Percentiles rank a stretch among this genome's conserved stretches.
Conservation (phyloP, 1,140 invertebrate genomes). For the Papilio glaucus region DNA sequence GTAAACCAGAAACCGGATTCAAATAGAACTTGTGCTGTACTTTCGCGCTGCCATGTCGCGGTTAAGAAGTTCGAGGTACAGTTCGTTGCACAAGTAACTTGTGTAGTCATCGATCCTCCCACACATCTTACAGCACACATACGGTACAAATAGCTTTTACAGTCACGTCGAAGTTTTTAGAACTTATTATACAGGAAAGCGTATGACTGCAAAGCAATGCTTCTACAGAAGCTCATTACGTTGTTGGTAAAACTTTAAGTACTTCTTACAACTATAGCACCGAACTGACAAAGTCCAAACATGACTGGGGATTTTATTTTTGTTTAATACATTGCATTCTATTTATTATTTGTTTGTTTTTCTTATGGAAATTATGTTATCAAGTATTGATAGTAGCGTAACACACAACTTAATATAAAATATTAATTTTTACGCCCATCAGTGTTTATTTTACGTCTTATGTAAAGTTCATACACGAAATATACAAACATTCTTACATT, state of each 20-base stretch:
- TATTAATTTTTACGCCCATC: background rate
- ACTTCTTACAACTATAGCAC: background rate
- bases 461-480: no score
- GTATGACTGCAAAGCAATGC: background rate
- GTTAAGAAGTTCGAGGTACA: background rate
- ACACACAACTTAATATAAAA: background rate
- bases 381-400: background rate
- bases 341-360: background rate
- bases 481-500: no score
- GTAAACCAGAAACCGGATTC: background rate
- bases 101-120: constrained; percentile 3
- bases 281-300: background rate
- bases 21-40: background rate
- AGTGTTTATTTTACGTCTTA: background rate
- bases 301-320: background rate
- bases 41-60: constrained; percentile 2
- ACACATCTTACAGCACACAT: background rate
- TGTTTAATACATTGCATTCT: no score
- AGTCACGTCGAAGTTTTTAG: constrained; percentile 3
- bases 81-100: background rate
- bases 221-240: constrained; percentile 3
- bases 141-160: background rate
- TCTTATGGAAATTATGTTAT: background rate
- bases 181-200: constrained; percentile 4
- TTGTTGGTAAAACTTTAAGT: constrained; percentile 5